Evolutionary conservation across 2,113 vertebrate species (phyloP).

Genomic region (Rhagologus leucostigma): DNA sequence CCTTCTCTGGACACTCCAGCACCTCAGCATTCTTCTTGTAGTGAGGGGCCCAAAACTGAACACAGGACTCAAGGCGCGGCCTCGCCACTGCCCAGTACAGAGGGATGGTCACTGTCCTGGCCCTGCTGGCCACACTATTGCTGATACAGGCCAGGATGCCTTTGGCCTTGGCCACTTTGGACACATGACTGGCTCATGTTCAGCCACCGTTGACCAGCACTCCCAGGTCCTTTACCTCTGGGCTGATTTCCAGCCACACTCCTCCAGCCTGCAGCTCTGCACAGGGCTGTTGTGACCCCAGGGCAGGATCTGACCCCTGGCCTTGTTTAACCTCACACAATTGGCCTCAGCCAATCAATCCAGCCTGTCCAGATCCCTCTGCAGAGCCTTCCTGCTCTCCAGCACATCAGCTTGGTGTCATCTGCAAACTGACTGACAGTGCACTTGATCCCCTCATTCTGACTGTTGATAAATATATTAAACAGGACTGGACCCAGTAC

Average conservation of each 20-base stretch:
- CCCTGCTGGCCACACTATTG: neutral
- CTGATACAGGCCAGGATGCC: neutral
- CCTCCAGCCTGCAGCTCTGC: neutral
- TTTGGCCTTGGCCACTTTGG: neutral
- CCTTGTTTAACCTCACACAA: neutral
- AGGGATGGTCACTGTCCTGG: fast-evolving
- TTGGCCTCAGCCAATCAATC: neutral
- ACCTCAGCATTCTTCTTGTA: neutral
- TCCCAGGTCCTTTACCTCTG: neutral
- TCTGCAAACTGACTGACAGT: neutral
- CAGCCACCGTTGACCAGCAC: fast-evolving
- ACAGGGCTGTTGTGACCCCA: neutral
- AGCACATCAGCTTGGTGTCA: neutral
- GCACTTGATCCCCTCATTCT: neutral
- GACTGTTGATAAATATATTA: neutral
- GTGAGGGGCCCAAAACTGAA: neutral
- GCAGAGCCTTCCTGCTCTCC: too few species aligned
- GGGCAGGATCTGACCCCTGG: neutral
- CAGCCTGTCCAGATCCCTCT: neutral
- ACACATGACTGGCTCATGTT: neutral
- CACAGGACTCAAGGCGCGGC: neutral
- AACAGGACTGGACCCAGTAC: neutral
- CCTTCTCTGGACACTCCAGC: neutral
- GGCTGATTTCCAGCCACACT: neutral
- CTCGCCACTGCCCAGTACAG: neutral